Base-by-base conservation (phyloP, 2,888 invertebrate genomes). In the Acutogordius australiensis region DNA sequence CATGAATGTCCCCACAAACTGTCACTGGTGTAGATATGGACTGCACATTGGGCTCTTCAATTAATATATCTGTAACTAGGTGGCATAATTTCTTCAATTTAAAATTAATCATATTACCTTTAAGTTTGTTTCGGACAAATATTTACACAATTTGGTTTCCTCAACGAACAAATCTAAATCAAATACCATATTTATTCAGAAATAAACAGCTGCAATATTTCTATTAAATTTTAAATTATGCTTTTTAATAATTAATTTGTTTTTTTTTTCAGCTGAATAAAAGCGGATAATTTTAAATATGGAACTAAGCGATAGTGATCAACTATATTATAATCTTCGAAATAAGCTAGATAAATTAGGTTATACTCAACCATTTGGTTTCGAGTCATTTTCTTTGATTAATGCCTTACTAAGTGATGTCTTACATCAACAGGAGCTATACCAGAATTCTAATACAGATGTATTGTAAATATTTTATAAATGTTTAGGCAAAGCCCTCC, bases 1-100 rank as follows among this genome's bases (percentile, higher is more conserved):
- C 97, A 75, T 99, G 97, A 69, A 97, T 97, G 73, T 97, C 97
- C 30, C 97, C 97, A 72, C 97, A 97, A 63, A 99, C 87, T 58
- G 94, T 97, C 64, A 97, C 94, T 64, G 97, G 97, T 63, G 88
- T 84, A 65, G 83, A 82, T 59, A 97, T 88, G 64, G 90, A 86
- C 70, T 94, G 90, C 65, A 97, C 86, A 74, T 97, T 97, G 1
- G 88, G 85, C 73, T 94, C 90, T 72, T 94, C 90, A 65, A 88
- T 72, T 63, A 97, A 76, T 67, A 91, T 79, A 73, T 87, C 86
- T 73, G 84, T 84, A 62, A 94, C 91, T 71, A 86, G 81, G 75
- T 87, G 84, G 78, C 97, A 97, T 65, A 99, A 77, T 75, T 85
- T 82, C 77, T 79, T 85, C 23, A 51, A 51, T n/a, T n/a, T 51